A percentile compares a stretch with the other conserved stretches of the same genome.
These are phyloP conservation scores for Terrapene triunguis DNA, from an alignment of 2,113 vertebrate genomes.

Conservation along the genomic window DNA sequence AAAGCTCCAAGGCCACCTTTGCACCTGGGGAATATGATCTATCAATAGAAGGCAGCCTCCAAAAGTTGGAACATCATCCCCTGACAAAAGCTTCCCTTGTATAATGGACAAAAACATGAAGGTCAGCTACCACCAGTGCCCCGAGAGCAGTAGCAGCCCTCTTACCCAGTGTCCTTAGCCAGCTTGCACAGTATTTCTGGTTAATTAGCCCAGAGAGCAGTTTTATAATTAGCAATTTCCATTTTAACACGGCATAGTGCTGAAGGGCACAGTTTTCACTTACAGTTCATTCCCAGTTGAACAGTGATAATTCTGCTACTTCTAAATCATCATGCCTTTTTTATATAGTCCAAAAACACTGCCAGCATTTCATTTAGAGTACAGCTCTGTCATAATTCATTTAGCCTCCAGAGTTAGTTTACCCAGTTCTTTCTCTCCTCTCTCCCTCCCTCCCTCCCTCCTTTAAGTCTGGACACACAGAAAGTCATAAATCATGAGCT, in stretches of 20 bases:
- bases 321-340: slow-evolving; percentile 17
- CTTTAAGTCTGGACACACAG: background rate
- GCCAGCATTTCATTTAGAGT: background rate
- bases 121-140: background rate
- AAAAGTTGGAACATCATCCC: background rate
- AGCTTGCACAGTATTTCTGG: background rate
- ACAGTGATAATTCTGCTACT: background rate
- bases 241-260: background rate
- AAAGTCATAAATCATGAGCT: background rate
- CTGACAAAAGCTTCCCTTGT: background rate
- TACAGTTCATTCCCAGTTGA: background rate
- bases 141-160: background rate
- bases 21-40: background rate
- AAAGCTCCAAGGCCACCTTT: background rate
- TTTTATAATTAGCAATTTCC: slow-evolving; percentile 43
- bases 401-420: slow-evolving; percentile 18
- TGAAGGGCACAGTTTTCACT: slow-evolving; percentile 14
- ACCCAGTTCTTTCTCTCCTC: background rate
- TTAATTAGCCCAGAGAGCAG: background rate
- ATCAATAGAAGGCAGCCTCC: background rate
- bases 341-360: background rate
- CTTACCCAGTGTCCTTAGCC: no score
- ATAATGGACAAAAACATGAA: background rate
- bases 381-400: background rate
- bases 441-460: background rate